Evolutionary conservation across 1,140 invertebrate genomes (phyloP).

Genomic region (Apis florea): DNA sequence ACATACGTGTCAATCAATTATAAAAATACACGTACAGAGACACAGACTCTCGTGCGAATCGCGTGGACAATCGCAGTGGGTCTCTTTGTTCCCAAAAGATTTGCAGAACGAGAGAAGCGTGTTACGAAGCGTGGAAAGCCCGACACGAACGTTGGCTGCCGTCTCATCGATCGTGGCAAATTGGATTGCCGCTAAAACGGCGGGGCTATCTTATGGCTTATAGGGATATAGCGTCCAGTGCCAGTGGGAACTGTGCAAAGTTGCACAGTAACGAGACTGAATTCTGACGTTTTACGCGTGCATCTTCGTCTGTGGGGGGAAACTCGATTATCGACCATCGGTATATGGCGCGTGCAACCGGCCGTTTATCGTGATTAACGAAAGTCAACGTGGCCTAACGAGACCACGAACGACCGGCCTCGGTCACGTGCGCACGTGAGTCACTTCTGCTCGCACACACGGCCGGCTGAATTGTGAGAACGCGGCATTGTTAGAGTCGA

Average conservation of each 20-base stretch:
- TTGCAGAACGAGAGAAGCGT: conserved; percentile 3
- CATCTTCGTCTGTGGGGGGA: background rate
- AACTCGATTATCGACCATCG: conserved; percentile 17
- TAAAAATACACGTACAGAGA: too few relatives aligned
- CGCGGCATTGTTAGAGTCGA: background rate
- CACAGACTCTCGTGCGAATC: too few relatives aligned
- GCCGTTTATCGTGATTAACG: conserved; percentile 18
- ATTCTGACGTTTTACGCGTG: conserved; percentile 34
- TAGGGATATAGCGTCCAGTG: conserved; percentile 46
- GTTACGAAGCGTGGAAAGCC: conserved; percentile 5
- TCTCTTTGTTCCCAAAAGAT: conserved; percentile 15
- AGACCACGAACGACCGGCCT: conserved; percentile 1
- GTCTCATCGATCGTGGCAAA: conserved; percentile 58
- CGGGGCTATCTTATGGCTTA: conserved; percentile 39
- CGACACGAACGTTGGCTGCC: conserved; percentile 27
- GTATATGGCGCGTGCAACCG: conserved; percentile 33
- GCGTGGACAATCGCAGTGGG: background rate
- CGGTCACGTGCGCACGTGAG: conserved; percentile 21
- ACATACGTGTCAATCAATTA: too few relatives aligned
- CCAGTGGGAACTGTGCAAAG: conserved; percentile 38
- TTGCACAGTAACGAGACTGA: conserved; percentile 52
- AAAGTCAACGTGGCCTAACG: conserved; percentile 18
- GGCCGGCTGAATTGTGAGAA: conserved; percentile 1
- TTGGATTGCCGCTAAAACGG: conserved; percentile 61
- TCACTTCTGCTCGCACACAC: conserved; percentile 1